A percentile compares a stretch with the other conserved stretches of the same genome.
Evolutionary conservation across 1,140 invertebrate genomes (phyloP).

Genomic region (Drosophila sucinea): DNA sequence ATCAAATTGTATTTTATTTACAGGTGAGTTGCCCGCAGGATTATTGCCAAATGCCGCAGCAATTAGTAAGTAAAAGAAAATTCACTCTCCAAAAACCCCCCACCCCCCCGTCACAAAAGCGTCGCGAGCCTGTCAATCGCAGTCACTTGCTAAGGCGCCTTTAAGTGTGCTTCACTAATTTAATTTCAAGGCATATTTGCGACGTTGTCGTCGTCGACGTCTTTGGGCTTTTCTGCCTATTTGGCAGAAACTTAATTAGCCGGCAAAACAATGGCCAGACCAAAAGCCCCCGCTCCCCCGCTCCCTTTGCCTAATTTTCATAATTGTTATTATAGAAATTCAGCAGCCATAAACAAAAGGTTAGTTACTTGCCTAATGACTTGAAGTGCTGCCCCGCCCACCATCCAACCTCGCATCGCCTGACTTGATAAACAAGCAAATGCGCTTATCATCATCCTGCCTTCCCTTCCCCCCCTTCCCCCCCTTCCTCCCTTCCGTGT

Average conservation of each 20-base stretch:
- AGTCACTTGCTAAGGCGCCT: constrained; percentile 20
- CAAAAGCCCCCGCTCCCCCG: neutral
- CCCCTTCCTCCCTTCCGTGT: neutral
- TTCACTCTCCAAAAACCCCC: constrained; percentile 27
- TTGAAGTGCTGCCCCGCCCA: constrained; percentile 61
- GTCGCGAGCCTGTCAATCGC: constrained; percentile 8
- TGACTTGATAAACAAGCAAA: constrained; percentile 75
- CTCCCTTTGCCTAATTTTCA: constrained; percentile 71
- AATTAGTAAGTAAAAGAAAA: constrained; percentile 78
- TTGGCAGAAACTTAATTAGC: constrained; percentile 80
- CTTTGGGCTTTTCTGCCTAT: constrained; percentile 69
- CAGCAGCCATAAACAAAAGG: constrained; percentile 78
- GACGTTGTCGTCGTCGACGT: constrained; percentile 4
- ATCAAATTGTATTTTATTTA: constrained; percentile 70
- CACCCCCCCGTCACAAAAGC: constrained; percentile 18
- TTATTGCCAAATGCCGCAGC: constrained; percentile 67
- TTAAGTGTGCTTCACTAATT: constrained; percentile 59
- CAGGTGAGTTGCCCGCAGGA: constrained; percentile 79
- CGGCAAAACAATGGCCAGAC: constrained; percentile 69
- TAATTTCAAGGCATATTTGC: constrained; percentile 70
- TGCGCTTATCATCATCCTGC: constrained; percentile 68
- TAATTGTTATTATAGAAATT: constrained; percentile 82
- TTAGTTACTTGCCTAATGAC: constrained; percentile 81
- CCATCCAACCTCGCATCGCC: constrained; percentile 21
- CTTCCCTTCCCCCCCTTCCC: neutral